These are phyloP conservation scores for Knipowitschia caucasica DNA, from an alignment of 2,797 vertebrate species.

Conservation along the genomic window DNA sequence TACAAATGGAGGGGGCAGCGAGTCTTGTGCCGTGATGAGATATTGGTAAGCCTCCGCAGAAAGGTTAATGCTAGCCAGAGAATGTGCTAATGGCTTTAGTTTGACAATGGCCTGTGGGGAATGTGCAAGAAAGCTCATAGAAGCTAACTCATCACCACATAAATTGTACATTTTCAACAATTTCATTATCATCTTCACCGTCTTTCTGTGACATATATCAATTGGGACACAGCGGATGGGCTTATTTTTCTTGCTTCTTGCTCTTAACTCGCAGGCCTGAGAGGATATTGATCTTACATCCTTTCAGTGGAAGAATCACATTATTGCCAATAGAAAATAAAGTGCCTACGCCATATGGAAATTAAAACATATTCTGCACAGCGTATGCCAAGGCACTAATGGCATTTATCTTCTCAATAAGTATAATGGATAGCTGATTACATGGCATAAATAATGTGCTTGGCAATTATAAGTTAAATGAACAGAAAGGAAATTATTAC, in stretches of 20 bases:
- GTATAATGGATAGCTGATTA: slow-evolving; percentile 37
- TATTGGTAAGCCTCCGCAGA: slow-evolving; percentile 69
- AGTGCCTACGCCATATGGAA: slow-evolving; percentile 60
- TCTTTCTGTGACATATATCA: slow-evolving; percentile 67
- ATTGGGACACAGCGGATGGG: slow-evolving; percentile 63
- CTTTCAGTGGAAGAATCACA: slow-evolving; percentile 69
- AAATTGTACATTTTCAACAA: slow-evolving; percentile 74
- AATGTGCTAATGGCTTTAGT: slow-evolving; percentile 69
- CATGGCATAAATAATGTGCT: slow-evolving; percentile 22
- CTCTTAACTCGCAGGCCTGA: slow-evolving; percentile 57
- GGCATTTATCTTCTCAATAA: slow-evolving; percentile 50
- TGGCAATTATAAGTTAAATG: slow-evolving; percentile 25
- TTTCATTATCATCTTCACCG: slow-evolving; percentile 72
- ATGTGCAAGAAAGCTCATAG: slow-evolving; percentile 48
- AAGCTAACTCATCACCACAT: slow-evolving; percentile 69
- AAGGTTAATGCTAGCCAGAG: slow-evolving; percentile 75
- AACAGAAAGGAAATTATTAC: slow-evolving; percentile 25
- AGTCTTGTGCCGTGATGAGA: slow-evolving; percentile 64
- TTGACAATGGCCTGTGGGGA: slow-evolving; percentile 74
- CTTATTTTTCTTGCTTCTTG: slow-evolving; percentile 66
- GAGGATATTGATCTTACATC: slow-evolving; percentile 76
- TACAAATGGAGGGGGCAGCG: slow-evolving; percentile 55
- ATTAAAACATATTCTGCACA: slow-evolving; percentile 50
- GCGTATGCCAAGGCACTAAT: slow-evolving; percentile 47
- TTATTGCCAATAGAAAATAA: slow-evolving; percentile 67